Evolutionary conservation across 1,140 invertebrate genomes (phyloP), one percentile per base, ranked within the genome.

Genomic region (Drosophila bocki): DNA sequence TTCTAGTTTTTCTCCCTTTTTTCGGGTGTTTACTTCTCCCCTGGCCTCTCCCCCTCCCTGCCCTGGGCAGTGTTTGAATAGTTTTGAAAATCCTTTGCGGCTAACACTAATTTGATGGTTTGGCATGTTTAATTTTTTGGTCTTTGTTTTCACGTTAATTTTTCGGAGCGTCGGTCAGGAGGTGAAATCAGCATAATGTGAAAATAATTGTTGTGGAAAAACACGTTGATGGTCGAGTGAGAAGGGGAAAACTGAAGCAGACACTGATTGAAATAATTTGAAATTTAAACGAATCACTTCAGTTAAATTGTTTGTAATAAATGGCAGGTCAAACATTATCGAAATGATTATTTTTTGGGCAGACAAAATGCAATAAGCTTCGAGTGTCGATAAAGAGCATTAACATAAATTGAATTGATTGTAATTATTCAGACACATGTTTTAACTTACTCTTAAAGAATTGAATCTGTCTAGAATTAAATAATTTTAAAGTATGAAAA

Each of bases 61-160:
- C 33, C 13, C 41, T 8, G n/a, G 42, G 9, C 63, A 37, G 72
- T 63, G 63, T 70, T 81, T 45, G 58, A 76, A 83, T 80, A 57
- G 64, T 83, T 82, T 74, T 79, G 68, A 57, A 69, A 83, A 83
- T 84, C 75, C 75, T 83, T 84, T 83, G 80, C 76, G 75, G 75
- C 62, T 63, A 60, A 61, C 63, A 79, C 69, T 61, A 69, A 78
- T 82, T 81, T 78, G 70, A 86, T 86, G 74, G 50, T 61, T 76
- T 59, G 48, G 63, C 60, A 63, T 80, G 63, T 76, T 77, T 77
- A 77, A 69, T 77, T 77, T 77, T 69, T 69, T 70, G 67, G 70
- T 60, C 54, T 74, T 60, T 60, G 68, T 72, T 72, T 70, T 41
- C 35, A 41, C 67, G 44, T 50, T 71, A 19, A 59, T 72, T 70